These are phyloP conservation scores for Rattus rattus DNA, from an alignment of 2,113 vertebrate species.

Conservation along the genomic window DNA sequence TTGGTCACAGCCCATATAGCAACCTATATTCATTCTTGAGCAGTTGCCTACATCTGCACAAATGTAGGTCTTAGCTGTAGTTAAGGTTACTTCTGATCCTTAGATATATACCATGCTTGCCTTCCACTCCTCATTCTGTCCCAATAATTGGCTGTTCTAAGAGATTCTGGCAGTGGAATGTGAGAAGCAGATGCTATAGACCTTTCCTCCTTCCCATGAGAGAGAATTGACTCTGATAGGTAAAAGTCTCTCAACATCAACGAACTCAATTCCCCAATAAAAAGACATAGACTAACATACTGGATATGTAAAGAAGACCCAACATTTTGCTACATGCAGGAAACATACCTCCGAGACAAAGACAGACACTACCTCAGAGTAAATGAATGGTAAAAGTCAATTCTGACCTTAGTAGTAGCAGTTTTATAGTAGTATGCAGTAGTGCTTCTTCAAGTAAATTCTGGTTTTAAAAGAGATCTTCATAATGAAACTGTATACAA, in stretches of 20 bases:
- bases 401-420: background rate
- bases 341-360: too few relatives aligned
- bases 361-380: too few relatives aligned
- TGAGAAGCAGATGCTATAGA: background rate
- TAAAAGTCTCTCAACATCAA: background rate
- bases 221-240: background rate
- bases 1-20: background rate
- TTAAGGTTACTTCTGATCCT: background rate
- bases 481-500: background rate
- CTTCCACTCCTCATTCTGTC: background rate
- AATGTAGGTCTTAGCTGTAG: background rate
- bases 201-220: background rate
- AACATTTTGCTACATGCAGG: too few relatives aligned
- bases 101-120: background rate
- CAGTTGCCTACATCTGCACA: background rate
- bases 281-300: too few relatives aligned
- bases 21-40: background rate
- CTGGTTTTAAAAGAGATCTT: slow-evolving; percentile 10
- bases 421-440: background rate
- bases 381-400: background rate
- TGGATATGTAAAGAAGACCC: too few relatives aligned
- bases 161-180: background rate
- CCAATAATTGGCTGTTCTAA: background rate
- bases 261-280: too few relatives aligned
- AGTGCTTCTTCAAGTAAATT: background rate